Base-by-base conservation (phyloP, 2,113 vertebrate genomes). In the Atlantisia rogersi region DNA sequence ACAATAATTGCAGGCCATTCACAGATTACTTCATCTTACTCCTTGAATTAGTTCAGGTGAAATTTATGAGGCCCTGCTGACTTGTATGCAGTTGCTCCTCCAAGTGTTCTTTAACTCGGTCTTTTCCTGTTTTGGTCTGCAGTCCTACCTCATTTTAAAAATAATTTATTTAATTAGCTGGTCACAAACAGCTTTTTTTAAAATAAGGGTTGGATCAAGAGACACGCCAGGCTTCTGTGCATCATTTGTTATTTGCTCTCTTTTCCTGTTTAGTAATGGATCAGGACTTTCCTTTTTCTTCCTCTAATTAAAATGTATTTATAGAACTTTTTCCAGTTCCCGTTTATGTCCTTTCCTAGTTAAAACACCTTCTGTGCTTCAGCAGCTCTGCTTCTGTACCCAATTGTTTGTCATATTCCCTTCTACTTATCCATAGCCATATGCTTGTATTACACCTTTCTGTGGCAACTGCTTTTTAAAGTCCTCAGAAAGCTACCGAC, bases 211-310 rank as follows among this genome's bases (percentile, higher is more conserved):
- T 89, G 62, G 14, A 92, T 92, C 56, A 73, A 90, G 31, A 82
- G 9, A 44, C 46, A 35, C 0, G 2, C 22, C 70, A 88, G 28
- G 37, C 31, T 87, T 94, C 67, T 53, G 58, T 79, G 82, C 31
- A 91, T 85, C 83, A 73, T 89, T 58, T 92, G 73, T 85, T 94
- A 92, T 77, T 89, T 86, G 90, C 25, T 88, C 53, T 87, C 63
- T 90, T 85, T 97, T 96, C 96, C 95, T 94, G 94, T 95, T 96
- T 86, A 94, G 90, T 56, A 91, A 79, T 70, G 50, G 63, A 90
- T 50, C 31, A 59, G 65, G 93, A 95, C 94, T 97, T 96, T 96
- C 87, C 70, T 96, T 96, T 96, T 95, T 96, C 85, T 97, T 93
- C 89, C 95, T 95, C 78, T 93, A 90, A 95, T 94, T 92, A 95